Percentiles rank a stretch among this genome's conserved stretches.
Conservation (phyloP, 2,113 vertebrate species). For the Stigmatopora nigra region DNA sequence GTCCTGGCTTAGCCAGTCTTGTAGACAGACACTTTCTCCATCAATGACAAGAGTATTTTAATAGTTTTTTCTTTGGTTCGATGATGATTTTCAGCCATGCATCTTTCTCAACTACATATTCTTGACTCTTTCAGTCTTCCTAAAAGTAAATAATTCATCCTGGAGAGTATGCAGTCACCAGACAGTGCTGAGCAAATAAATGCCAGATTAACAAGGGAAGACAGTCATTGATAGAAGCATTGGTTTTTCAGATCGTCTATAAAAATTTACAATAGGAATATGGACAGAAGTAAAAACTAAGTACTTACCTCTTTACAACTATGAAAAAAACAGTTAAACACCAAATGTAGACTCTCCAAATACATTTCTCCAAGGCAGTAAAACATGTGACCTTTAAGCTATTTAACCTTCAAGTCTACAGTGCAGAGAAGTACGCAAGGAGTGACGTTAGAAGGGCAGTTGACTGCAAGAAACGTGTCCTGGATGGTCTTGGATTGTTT, state of each 20-base stretch:
- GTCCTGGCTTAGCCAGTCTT: slow-evolving; percentile 45
- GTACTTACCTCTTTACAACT: background rate
- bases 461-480: background rate
- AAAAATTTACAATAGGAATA: too few relatives aligned
- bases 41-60: slow-evolving; percentile 41
- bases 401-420: background rate
- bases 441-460: slow-evolving; percentile 6
- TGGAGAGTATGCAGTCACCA: background rate
- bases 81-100: slow-evolving; percentile 36
- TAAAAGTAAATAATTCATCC: slow-evolving; percentile 10
- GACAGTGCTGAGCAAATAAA: background rate
- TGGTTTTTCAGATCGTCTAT: too few relatives aligned
- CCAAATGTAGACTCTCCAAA: background rate
- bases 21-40: slow-evolving; percentile 56
- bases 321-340: background rate
- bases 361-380: background rate
- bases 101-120: slow-evolving; percentile 41
- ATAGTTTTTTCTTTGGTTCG: slow-evolving; percentile 43
- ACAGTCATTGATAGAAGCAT: background rate
- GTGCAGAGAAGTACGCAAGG: background rate
- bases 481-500: background rate
- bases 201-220: background rate
- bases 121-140: slow-evolving; percentile 14
- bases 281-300: background rate
- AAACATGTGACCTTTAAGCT: background rate